Evolutionary conservation across 1,140 invertebrate genomes (phyloP).

Genomic region (Leptinotarsa undecemlineata): DNA sequence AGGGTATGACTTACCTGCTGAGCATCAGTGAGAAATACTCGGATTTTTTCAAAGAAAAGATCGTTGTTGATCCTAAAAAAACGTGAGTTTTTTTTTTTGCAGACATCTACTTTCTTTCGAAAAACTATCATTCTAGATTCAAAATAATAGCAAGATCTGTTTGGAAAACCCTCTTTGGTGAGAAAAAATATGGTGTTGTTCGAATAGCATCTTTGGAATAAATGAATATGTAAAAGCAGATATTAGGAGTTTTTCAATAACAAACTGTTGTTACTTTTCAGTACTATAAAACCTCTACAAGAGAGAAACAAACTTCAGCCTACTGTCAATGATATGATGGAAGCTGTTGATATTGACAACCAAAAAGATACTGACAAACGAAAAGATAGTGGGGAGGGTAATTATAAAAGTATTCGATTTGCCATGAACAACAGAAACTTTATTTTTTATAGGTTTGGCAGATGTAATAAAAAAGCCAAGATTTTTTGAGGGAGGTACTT

Average conservation of each 20-base stretch:
- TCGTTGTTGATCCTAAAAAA: slow-evolving; percentile 8
- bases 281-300: slow-evolving; percentile 3
- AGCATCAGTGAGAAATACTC: slow-evolving; percentile 21
- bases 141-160: not conserved
- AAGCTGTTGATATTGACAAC: slow-evolving; percentile 10
- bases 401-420: not conserved
- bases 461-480: slow-evolving; percentile 28
- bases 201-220: too few relatives aligned
- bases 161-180: not conserved
- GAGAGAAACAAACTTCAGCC: slow-evolving; percentile 21
- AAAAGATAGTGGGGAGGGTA: not conserved
- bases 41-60: slow-evolving; percentile 20
- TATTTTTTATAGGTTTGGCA: slow-evolving; percentile 8
- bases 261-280: not conserved
- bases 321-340: slow-evolving; percentile 19
- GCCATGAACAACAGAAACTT: not conserved
- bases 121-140: not conserved
- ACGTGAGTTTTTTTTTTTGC: not conserved
- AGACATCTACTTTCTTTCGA: not conserved
- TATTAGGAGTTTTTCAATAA: too few relatives aligned
- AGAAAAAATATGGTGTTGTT: too few relatives aligned
- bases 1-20: slow-evolving; percentile 24
- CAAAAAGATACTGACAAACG: not conserved
- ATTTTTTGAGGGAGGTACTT: slow-evolving; percentile 32
- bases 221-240: too few relatives aligned